Percentiles rank a stretch among this genome's conserved stretches.
phyloP scores from a whole-genome alignment of 2,113 vertebrate genomes.

The Nannobrachium achirus region DNA sequence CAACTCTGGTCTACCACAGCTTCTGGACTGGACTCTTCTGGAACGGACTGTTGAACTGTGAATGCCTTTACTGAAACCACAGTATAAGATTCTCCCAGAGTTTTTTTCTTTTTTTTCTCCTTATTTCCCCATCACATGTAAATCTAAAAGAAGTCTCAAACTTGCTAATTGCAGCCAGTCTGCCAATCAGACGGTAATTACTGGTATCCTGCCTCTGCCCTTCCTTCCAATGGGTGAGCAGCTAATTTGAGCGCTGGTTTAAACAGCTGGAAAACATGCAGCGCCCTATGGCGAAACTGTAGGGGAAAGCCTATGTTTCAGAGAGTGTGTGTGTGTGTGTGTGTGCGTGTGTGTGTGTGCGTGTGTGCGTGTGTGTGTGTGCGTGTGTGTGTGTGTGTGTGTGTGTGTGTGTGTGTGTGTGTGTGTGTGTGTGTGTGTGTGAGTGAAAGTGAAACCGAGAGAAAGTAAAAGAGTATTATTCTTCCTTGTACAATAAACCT shows the following conservation, averaged over 20 bases:
- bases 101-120: too few species aligned
- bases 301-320: slow-evolving; percentile 49
- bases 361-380: background rate
- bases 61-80: slow-evolving; percentile 10
- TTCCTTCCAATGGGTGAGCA: slow-evolving; percentile 84
- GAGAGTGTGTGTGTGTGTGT: slow-evolving; percentile 31
- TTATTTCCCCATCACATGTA: slow-evolving; percentile 63
- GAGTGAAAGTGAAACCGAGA: too few species aligned
- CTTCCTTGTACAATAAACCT: too few species aligned
- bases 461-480: too few species aligned
- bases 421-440: slow-evolving; percentile 16
- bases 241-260: slow-evolving; percentile 83
- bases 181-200: slow-evolving; percentile 88
- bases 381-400: slow-evolving; percentile 7
- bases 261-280: slow-evolving; percentile 84
- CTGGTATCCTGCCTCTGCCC: slow-evolving; percentile 84
- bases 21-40: slow-evolving; percentile 10
- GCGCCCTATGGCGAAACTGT: slow-evolving; percentile 70
- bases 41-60: background rate
- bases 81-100: slow-evolving; percentile 27
- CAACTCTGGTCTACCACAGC: background rate
- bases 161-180: slow-evolving; percentile 84
- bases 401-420: slow-evolving; percentile 44
- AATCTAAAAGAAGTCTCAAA: slow-evolving; percentile 63
- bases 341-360: slow-evolving; percentile 4